A percentile compares a stretch with the other conserved stretches of the same genome.
Conservation (phyloP, 2,113 vertebrate genomes). For the Pampusana beccarii region DNA sequence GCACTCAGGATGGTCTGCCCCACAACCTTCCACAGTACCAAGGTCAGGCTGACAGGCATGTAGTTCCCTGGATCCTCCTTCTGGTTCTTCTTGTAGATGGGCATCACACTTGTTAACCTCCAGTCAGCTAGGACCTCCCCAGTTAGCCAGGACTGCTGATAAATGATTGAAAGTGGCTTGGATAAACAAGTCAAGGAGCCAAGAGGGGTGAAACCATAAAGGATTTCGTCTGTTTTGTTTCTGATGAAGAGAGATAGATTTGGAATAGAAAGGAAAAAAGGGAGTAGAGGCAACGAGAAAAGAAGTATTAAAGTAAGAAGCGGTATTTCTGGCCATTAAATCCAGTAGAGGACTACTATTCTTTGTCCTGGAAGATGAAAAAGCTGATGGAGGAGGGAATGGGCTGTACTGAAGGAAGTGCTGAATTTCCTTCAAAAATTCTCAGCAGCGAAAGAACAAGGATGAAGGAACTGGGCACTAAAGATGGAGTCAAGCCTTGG, state of each 20-base stretch:
- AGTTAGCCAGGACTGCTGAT: background rate
- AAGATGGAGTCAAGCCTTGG: background rate
- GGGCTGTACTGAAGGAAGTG: background rate
- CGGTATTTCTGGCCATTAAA: background rate
- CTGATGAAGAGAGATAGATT: background rate
- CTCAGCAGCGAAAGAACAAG: background rate
- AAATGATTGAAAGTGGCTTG: background rate
- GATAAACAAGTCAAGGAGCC: background rate
- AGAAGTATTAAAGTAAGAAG: background rate
- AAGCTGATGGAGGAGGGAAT: background rate
- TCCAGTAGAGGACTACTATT: background rate
- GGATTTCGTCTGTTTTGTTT: background rate
- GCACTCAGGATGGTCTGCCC: too few species aligned
- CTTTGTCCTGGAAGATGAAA: background rate
- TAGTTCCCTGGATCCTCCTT: too few species aligned
- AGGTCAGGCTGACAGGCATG: too few species aligned
- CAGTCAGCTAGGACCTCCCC: background rate
- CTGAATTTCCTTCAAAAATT: background rate
- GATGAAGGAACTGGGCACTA: background rate
- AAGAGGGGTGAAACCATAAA: background rate
- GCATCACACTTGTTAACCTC: background rate
- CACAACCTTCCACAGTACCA: too few species aligned
- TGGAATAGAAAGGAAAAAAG: background rate
- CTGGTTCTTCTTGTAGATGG: too few species aligned
- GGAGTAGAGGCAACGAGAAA: rapidly evolving